phyloP scores from a whole-genome alignment of 2,888 invertebrate genomes.

The Notocelia uddmanniana region DNA sequence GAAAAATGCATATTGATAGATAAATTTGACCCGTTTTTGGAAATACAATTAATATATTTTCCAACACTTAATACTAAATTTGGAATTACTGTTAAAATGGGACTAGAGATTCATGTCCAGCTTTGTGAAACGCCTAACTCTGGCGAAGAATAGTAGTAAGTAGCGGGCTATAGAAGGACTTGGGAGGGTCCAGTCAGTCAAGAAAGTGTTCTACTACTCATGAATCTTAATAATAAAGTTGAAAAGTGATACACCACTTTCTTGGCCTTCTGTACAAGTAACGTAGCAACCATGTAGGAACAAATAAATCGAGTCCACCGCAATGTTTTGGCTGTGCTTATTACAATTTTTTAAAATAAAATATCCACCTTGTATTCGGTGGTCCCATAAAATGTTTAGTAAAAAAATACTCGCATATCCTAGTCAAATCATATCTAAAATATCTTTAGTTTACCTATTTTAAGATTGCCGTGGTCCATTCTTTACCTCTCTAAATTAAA shows the following conservation, averaged over 20 bases:
- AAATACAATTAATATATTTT: too few species aligned
- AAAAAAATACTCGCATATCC: conserved; percentile 58
- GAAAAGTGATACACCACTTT: too few species aligned
- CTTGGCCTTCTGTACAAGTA: too few species aligned
- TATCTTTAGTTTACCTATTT: conserved; percentile 50
- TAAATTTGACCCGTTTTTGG: background rate
- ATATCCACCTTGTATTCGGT: conserved; percentile 64
- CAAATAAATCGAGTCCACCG: conserved; percentile 75
- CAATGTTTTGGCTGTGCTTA: conserved; percentile 82
- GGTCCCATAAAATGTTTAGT: conserved; percentile 55
- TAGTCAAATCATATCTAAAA: conserved; percentile 51
- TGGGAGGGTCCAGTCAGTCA: too few species aligned
- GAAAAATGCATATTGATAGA: background rate
- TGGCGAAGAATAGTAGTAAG: background rate
- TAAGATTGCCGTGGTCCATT: conserved; percentile 68
- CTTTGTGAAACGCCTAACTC: background rate
- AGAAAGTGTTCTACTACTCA: too few species aligned
- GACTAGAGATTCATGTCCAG: background rate
- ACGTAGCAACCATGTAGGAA: conserved; percentile 55
- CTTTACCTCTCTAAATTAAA: conserved; percentile 63
- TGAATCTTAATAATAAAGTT: too few species aligned
- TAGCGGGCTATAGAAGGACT: conserved; percentile 29
- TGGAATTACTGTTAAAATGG: conserved; percentile 24
- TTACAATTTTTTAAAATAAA: conserved; percentile 63
- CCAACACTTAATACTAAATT: background rate